Base-by-base conservation (phyloP, 2,888 invertebrate genomes). In the Clepsis dumicolana region DNA sequence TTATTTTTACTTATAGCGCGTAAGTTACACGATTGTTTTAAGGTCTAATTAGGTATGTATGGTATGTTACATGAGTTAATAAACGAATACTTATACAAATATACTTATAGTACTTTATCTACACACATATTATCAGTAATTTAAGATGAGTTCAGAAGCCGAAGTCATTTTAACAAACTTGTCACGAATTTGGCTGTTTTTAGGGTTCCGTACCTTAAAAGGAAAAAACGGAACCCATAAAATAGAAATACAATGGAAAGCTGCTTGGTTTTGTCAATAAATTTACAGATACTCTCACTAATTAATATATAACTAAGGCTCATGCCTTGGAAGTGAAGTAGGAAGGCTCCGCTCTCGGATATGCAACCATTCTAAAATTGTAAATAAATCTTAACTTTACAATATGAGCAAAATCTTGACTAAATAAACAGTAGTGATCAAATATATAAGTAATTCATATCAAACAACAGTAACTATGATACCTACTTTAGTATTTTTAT, bases 291-390 rank as follows among this genome's bases (percentile, higher is more conserved):
- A 44, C 27, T 10, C 44, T 48, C 56, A 56, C n/a, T 41, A 16
- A 41, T 1, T n/a, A n/a, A n/a, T n/a, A 25, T 57, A n/a, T 57
- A 24, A n/a, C 25, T 52, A n/a, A n/a, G 27, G 14, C 14, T 12
- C 21, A 14, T 60, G 21, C 32, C 10, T 62, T 61, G 32, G 50
- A 35, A 61, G 61, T 24, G 18, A 24, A 50, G 7, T 32, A 48
- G 35, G 61, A 50, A 61, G 21, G n/a, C 52, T 62, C 50, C 52
- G 61, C 61, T n/a, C 24, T 35, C 35, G 50, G 61, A 62, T 62
- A 62, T 62, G 61, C 21, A 41, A 35, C 25, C 27, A 21, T 48
- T 61, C 32, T 61, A 18, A 35, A 21, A 21, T 35, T 50, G 50
- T 50, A 61, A 48, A 48, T 48, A 48, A 60, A 29, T 48, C n/a